Evolutionary conservation across 2,888 invertebrate genomes (phyloP), one percentile per base, ranked within the genome.

Genomic region (Drosophila kambysellisi): DNA sequence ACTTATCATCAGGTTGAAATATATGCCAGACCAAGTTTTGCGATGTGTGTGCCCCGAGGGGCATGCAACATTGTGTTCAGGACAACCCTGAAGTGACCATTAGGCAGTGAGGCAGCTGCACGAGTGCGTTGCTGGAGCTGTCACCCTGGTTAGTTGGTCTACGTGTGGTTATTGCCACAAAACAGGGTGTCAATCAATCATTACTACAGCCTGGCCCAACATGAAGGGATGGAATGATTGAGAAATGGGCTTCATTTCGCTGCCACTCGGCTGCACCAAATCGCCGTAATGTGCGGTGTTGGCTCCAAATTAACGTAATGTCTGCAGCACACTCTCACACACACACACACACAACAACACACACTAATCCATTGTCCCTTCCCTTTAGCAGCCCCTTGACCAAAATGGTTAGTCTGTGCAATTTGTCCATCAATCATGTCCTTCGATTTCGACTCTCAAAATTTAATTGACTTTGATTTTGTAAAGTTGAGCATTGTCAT

Each of bases 391-490:
- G 15, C 4, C 46, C 8, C 17, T 9, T 33, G 52, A 32, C 29
- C 61, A 35, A 29, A 59, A 39, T 63, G 75, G 79, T 67, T 70
- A 70, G 58, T 63, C 66, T 63, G 53, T 81, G 75, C 82, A 78
- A 82, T 75, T 77, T 74, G 82, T 52, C 70, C 74, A 84, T 84
- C 83, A 84, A 84, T 87, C 83, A 82, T 53, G 39, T 58, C 66
- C 60, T 61, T 56, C 66, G 66, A 78, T 64, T 74, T 71, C 58
- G 58, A 33, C 77, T 77, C 84, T 77, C 80, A 77, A 82, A 83
- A 83, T 75, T 84, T 84, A 84, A 84, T 84, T 84, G 83, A 87
- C 81, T 87, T 80, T 75, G 80, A 82, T 75, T 86, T 80, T 70
- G 54, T 66, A 80, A 69, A 81, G 56, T 68, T 76, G 52, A 62